A percentile compares a stretch with the other conserved stretches of the same genome.
phyloP scores from a whole-genome alignment of 2,113 vertebrate species.

The Toxotes jaculatrix region DNA sequence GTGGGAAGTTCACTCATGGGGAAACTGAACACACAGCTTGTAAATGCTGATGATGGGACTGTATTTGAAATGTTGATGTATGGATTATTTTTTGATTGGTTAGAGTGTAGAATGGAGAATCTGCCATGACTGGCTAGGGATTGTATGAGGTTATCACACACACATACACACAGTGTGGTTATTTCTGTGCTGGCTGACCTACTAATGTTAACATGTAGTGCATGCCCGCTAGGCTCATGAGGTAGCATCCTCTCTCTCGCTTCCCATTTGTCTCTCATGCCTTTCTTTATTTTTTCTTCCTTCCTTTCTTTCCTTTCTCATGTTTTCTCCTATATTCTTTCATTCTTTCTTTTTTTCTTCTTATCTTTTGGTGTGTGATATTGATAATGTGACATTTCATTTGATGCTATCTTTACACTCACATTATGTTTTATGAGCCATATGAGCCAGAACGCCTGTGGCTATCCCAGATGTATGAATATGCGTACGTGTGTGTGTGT shows the following conservation, averaged over 20 bases:
- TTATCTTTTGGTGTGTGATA: conserved; percentile 6
- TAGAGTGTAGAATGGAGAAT: conserved; percentile 37
- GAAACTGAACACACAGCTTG: conserved; percentile 58
- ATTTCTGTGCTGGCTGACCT: conserved; percentile 82
- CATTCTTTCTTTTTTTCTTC: not conserved
- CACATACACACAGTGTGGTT: conserved; percentile 67
- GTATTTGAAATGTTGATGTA: conserved; percentile 57
- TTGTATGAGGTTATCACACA: conserved; percentile 55
- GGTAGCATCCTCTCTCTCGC: conserved; percentile 62
- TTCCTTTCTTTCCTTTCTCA: not conserved
- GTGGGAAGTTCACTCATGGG: conserved; percentile 55
- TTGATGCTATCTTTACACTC: conserved; percentile 10
- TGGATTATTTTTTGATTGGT: conserved; percentile 49
- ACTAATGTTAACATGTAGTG: conserved; percentile 81
- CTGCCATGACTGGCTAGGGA: conserved; percentile 36
- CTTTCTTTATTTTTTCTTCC: not conserved
- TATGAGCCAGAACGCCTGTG: conserved; percentile 44
- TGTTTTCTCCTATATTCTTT: not conserved
- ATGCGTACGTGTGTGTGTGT: conserved; percentile 27
- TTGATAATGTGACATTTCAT: conserved; percentile 1
- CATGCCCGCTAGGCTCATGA: conserved; percentile 80
- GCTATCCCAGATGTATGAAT: conserved; percentile 57
- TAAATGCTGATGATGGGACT: conserved; percentile 53
- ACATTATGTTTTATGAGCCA: conserved; percentile 28
- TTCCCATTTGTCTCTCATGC: conserved; percentile 8